phyloP scores from a whole-genome alignment of 2,888 invertebrate genomes.

The Noctua pronuba region DNA sequence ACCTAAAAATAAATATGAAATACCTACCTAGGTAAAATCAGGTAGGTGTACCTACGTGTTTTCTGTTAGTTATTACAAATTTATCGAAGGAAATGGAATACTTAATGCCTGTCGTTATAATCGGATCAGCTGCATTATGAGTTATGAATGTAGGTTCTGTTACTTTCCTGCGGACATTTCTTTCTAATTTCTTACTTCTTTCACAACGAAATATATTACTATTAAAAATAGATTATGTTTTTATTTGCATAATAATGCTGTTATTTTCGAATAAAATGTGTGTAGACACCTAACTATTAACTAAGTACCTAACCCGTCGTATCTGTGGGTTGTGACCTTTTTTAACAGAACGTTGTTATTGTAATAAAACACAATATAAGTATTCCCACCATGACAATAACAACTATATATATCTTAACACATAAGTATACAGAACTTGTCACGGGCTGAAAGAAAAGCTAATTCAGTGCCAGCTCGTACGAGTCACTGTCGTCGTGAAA shows the following conservation, averaged over 20 bases:
- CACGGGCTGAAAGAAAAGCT: slow-evolving; percentile 82
- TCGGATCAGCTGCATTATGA: slow-evolving; percentile 10
- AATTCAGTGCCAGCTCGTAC: slow-evolving; percentile 87
- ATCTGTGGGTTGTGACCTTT: neutral
- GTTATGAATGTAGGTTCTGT: neutral
- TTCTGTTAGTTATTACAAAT: slow-evolving; percentile 2
- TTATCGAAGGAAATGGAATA: slow-evolving; percentile 18
- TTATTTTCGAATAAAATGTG: neutral
- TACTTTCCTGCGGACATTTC: slow-evolving; percentile 19
- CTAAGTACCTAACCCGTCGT: neutral
- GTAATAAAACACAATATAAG: slow-evolving; percentile 1
- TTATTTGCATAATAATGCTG: no score
- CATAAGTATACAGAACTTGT: slow-evolving; percentile 59
- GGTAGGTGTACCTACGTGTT: neutral
- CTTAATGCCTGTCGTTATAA: slow-evolving; percentile 18
- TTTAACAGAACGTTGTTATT: neutral
- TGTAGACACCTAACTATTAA: neutral
- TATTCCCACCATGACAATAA: slow-evolving; percentile 27
- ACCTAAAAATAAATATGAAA: neutral
- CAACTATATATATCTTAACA: slow-evolving; percentile 37
- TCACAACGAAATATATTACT: neutral
- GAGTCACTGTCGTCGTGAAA: slow-evolving; percentile 87
- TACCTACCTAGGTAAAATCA: neutral
- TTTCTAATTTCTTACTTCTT: slow-evolving; percentile 28
- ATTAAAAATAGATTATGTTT: neutral